Conservation (phyloP, 1,140 invertebrate genomes). For the Papilio aristodemus region DNA sequence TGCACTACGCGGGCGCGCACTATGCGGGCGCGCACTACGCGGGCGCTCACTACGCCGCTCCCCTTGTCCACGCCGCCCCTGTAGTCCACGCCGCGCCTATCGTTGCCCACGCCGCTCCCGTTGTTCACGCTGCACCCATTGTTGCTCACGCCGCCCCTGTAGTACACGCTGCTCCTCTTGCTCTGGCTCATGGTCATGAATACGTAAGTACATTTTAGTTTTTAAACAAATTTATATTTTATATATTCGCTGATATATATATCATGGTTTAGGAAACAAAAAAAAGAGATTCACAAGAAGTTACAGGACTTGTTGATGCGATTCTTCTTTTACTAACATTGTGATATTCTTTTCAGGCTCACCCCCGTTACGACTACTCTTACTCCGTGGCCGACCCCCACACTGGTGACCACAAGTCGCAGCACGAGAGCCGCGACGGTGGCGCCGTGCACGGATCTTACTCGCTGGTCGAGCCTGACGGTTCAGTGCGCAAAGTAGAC, state of each 20-base stretch:
- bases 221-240: background rate
- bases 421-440: constrained; percentile 75
- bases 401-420: constrained; percentile 74
- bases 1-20: constrained; percentile 60
- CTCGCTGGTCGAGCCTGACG: constrained; percentile 79
- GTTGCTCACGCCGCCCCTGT: constrained; percentile 66
- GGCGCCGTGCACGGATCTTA: constrained; percentile 77
- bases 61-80: constrained; percentile 54
- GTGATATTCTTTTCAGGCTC: constrained; percentile 51
- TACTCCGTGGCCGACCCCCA: constrained; percentile 77
- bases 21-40: constrained; percentile 58
- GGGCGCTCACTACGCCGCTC: constrained; percentile 52
- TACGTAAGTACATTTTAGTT: constrained; percentile 51
- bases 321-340: no score
- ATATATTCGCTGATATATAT: no score
- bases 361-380: constrained; percentile 78
- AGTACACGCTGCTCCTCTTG: constrained; percentile 67
- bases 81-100: constrained; percentile 45
- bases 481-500: constrained; percentile 79
- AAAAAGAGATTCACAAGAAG: no score
- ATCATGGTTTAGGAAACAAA: no score
- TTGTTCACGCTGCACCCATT: constrained; percentile 66
- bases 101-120: constrained; percentile 56
- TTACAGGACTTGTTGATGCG: no score
- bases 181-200: constrained; percentile 53